These are phyloP conservation scores for Dicaeum eximium DNA, from an alignment of 2,113 vertebrate species.

Conservation along the genomic window DNA sequence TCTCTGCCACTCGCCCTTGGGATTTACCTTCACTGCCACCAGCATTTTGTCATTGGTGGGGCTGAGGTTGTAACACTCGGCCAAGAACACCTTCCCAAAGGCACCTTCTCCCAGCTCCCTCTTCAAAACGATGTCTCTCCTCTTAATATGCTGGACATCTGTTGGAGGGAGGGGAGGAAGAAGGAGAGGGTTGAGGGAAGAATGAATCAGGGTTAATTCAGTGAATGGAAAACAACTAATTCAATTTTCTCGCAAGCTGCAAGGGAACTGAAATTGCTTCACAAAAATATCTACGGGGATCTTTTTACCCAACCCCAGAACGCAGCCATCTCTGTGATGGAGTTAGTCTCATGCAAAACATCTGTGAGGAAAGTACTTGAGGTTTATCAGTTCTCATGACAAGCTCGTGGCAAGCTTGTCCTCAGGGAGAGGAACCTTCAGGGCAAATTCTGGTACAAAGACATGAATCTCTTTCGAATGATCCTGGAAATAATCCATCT, in stretches of 20 bases:
- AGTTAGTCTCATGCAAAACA: conserved; percentile 32
- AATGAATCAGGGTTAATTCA: conserved; percentile 55
- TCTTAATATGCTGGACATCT: conserved; percentile 98
- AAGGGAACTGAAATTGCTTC: conserved; percentile 13
- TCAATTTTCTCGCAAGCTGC: conserved; percentile 22
- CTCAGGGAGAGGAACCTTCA: not conserved
- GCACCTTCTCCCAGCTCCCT: conserved; percentile 95
- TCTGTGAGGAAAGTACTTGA: not conserved
- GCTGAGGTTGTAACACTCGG: conserved; percentile 97
- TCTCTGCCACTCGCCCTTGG: not conserved
- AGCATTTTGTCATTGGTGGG: conserved; percentile 98
- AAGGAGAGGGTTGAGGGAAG: conserved; percentile 38
- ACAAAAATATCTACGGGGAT: conserved; percentile 6
- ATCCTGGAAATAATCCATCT: not conserved
- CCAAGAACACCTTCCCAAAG: conserved; percentile 98
- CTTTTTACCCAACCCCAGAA: conserved; percentile 21
- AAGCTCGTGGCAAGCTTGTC: not conserved
- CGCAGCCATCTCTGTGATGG: not conserved
- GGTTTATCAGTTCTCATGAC: not conserved
- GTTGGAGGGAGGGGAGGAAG: conserved; percentile 55
- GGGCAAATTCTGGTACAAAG: not conserved
- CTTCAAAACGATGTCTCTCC: conserved; percentile 96
- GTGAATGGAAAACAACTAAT: conserved; percentile 34
- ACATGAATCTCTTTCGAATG: not conserved
- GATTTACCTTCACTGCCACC: conserved; percentile 92